Evolutionary conservation across 2,797 vertebrate species (phyloP).

Genomic region (Macropodus opercularis): DNA sequence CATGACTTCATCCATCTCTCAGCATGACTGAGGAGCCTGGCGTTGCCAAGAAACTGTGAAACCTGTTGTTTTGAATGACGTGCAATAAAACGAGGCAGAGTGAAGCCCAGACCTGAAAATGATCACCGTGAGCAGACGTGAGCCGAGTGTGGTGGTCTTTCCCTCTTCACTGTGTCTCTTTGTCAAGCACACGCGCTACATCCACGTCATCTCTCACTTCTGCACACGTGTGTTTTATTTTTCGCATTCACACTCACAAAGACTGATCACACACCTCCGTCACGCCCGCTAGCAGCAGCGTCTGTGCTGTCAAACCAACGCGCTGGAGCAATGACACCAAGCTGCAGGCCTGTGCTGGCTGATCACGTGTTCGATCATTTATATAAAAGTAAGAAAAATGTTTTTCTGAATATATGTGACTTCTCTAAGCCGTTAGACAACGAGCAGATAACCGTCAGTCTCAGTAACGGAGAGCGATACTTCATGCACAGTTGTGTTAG

Average conservation of each 20-base stretch:
- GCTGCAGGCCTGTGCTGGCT: neutral
- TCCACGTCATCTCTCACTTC: neutral
- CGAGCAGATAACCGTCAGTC: neutral
- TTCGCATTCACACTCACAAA: slow-evolving; percentile 1
- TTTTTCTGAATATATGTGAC: no score
- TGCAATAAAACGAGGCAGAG: no score
- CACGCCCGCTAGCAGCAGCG: slow-evolving; percentile 21
- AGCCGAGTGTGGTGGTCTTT: no score
- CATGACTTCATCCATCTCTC: neutral
- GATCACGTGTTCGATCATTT: no score
- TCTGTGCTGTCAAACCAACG: slow-evolving; percentile 40
- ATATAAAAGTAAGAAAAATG: no score
- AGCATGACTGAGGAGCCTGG: neutral
- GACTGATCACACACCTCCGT: neutral
- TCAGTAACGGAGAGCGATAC: neutral
- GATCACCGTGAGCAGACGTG: no score
- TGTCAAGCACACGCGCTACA: neutral
- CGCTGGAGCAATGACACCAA: neutral
- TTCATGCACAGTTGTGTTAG: slow-evolving; percentile 27
- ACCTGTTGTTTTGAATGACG: slow-evolving; percentile 9
- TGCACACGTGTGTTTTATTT: neutral
- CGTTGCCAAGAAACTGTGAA: slow-evolving; percentile 38
- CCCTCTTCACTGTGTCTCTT: neutral
- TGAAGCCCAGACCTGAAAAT: no score
- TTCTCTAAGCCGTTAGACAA: no score